phyloP scores from a whole-genome alignment of 2,113 vertebrate species.

The Stictonetta naevosa region DNA sequence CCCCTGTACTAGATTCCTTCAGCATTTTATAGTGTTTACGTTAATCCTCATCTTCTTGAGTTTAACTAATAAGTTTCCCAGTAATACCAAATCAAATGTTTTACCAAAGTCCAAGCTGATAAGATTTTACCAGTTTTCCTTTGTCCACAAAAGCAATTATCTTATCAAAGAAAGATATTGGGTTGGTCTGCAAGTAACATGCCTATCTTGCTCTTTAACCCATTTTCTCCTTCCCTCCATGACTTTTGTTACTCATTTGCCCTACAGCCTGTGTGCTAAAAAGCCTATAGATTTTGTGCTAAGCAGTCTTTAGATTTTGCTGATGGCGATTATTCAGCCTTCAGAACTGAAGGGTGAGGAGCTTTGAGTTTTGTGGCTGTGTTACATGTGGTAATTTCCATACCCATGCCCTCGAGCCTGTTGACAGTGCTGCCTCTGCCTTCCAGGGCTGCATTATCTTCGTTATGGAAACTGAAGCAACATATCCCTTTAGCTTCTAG shows the following conservation, averaged over 20 bases:
- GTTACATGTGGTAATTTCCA: background rate
- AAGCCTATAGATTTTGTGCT: background rate
- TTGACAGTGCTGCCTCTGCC: background rate
- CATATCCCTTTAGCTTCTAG: background rate
- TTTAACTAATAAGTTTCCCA: conserved; percentile 9
- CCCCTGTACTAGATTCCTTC: background rate
- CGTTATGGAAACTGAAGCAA: background rate
- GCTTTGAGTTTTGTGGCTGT: background rate
- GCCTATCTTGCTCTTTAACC: background rate
- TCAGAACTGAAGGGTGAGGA: background rate
- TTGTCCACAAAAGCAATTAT: background rate
- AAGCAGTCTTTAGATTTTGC: background rate
- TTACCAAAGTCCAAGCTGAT: conserved; percentile 49
- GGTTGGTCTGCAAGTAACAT: background rate
- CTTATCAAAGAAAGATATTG: conserved; percentile 1
- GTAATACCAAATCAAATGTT: background rate
- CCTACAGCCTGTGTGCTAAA: background rate
- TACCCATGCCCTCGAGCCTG: background rate
- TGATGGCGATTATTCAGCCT: background rate
- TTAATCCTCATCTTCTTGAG: background rate
- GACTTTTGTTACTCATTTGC: background rate
- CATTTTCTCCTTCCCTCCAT: background rate
- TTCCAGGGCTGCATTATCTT: background rate
- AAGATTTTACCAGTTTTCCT: conserved; percentile 22
- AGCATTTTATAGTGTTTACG: background rate